Base-by-base conservation (phyloP, 2,888 invertebrate genomes). In the Gastracanthus pulcherrimus region DNA sequence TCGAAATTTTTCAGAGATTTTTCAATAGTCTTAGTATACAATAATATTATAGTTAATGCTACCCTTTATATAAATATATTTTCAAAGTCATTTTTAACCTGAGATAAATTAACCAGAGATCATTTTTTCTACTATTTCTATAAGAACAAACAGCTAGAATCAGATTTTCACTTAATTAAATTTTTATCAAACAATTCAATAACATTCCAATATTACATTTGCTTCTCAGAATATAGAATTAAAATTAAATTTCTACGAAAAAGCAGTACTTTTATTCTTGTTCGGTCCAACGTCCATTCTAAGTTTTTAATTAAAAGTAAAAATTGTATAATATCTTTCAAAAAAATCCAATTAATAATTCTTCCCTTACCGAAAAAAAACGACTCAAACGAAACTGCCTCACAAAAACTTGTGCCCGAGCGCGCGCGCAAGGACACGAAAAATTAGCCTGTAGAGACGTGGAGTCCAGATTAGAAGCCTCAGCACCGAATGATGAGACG, bases 381-480 rank as follows among this genome's bases (percentile, higher is more conserved):
- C 26, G 16, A 26, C 26, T 7, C 31, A 29, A 19, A n/a, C n/a
- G 29, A 34, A 62, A 62, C 34, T n/a, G 16, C 6, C 62, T n/a
- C 16, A 31, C n/a, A 62, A 34, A 62, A 62, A 58, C 26, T 23
- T 23, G 9, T 55, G 19, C 9, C 51, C 19, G 5, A n/a, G 45
- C n/a, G n/a, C 13, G 9, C 13, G 19, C 31, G 31, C 60, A 55
- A 51, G 62, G 67, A 48, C 74, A 58, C 74, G n/a, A 72, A 76
- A 76, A 82, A 74, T 79, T 79, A 75, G 66, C 66, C 76, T 66
- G n/a, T n/a, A n/a, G n/a, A n/a, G n/a, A n/a, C 31, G 36, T 38
- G n/a, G 55, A 19, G 16, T 69, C 19, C 23, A 71, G 34, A 36
- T 62, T 62, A 62, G 62, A 71, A 58, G n/a, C 71, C 71, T 16